Evolutionary conservation across 2,797 vertebrate species (phyloP), one percentile per base, ranked within the genome.

Genomic region (Acipenser oxyrinchus): DNA sequence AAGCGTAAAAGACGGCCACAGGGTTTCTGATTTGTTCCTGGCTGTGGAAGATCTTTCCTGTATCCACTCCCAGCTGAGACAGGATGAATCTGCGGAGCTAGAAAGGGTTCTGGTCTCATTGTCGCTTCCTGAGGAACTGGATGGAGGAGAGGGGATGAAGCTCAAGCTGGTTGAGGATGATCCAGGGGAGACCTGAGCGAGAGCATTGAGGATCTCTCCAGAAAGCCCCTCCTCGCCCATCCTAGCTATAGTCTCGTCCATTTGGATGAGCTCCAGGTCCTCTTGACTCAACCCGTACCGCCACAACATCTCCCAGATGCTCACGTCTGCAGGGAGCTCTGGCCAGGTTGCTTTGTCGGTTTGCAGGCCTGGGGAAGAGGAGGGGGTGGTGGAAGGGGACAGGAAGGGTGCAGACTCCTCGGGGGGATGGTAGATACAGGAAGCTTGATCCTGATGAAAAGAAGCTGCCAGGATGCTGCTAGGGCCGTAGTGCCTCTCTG

Each of bases 131-230:
- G 23, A 37, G 23, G 4, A 37, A 37, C 23, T 37, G 23, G 23
- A 37, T 37, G 23, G 50, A 15, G 58, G 49, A 7, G 37, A 58
- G 6, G 62, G 37, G n/a, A 15, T 49, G 48, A 37, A 51, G 9
- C 51, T 13, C 23, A 63, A 64, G 65, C 68, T 48, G 51, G 62
- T 10, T 10, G 61, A 59, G 23, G 50, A 49, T 61, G 72, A 50
- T 62, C 59, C 23, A 49, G 63, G 68, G 67, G 70, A 60, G 69
- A 71, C 70, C 63, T 62, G 73, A 63, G 60, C 58, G 70, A 68
- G 70, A 15, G 60, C 7, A 51, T 53, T 62, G 10, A 51, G 23
- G 55, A 53, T 58, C 49, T 15, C 6, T 66, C 65, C 51, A 65
- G 57, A 37, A 50, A 37, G 50, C 49, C 50, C 37, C 49, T 65